phyloP scores from a whole-genome alignment of 2,113 vertebrate genomes.

The Callipepla squamata region DNA sequence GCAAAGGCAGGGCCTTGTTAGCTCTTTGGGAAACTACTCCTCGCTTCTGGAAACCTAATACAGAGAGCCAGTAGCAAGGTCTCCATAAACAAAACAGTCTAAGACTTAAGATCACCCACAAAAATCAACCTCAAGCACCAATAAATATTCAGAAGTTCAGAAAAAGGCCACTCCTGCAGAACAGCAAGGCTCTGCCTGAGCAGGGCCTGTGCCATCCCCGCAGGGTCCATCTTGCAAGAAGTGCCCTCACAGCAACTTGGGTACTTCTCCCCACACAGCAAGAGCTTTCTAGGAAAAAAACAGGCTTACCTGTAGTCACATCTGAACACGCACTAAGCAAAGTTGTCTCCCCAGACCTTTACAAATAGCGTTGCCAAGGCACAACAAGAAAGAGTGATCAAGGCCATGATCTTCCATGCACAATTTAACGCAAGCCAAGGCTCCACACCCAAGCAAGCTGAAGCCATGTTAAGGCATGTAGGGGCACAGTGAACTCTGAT shows the following conservation, averaged over 20 bases:
- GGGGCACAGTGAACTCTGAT: neutral
- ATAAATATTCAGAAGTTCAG: neutral
- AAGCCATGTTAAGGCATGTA: neutral
- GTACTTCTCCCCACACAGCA: neutral
- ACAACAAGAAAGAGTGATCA: neutral
- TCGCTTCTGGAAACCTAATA: neutral
- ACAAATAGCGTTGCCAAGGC: slow-evolving; percentile 13
- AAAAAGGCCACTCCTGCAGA: neutral
- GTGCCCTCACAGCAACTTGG: neutral
- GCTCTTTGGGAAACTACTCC: neutral
- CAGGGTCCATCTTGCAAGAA: neutral
- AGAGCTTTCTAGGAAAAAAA: neutral
- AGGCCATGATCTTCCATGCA: neutral
- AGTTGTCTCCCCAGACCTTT: neutral
- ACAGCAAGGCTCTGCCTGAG: neutral
- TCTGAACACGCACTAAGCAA: neutral
- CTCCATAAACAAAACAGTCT: neutral
- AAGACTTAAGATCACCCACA: neutral
- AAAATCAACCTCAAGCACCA: neutral
- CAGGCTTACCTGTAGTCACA: neutral
- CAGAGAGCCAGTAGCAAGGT: neutral
- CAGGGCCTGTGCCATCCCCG: neutral
- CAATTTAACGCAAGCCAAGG: neutral
- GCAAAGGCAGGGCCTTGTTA: neutral
- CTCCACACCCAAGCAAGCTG: neutral